These are phyloP conservation scores for Silvanus unidentatus DNA, from an alignment of 2,888 invertebrate genomes.

Conservation along the genomic window DNA sequence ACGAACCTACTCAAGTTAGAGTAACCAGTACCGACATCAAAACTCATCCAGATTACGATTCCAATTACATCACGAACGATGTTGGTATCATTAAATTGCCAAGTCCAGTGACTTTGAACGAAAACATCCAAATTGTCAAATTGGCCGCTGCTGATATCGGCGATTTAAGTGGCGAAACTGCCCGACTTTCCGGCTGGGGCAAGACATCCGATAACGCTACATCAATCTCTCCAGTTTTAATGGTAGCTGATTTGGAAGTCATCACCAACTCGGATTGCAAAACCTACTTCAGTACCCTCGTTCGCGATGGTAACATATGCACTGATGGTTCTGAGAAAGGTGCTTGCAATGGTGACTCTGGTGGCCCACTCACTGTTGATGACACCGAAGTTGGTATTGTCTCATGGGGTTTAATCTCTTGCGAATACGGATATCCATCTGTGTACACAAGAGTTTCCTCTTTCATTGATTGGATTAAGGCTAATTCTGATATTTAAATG, in stretches of 20 bases:
- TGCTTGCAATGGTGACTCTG: too few species aligned
- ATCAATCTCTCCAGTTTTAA: slow-evolving; percentile 42
- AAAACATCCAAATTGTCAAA: too few species aligned
- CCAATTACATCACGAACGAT: slow-evolving; percentile 15
- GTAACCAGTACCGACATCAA: slow-evolving; percentile 11
- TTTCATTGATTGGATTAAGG: too few species aligned
- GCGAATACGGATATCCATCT: too few species aligned
- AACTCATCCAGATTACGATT: slow-evolving; percentile 19
- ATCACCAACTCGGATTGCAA: slow-evolving; percentile 46
- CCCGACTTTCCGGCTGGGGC: slow-evolving; percentile 49
- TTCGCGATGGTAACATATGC: slow-evolving; percentile 47
- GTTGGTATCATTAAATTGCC: slow-evolving; percentile 22
- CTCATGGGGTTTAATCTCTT: too few species aligned
- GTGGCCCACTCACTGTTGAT: too few species aligned
- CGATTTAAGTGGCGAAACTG: slow-evolving; percentile 39
- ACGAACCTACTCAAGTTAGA: slow-evolving; percentile 14
- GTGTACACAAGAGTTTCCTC: too few species aligned
- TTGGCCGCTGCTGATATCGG: slow-evolving; percentile 24
- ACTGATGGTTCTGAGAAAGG: too few species aligned
- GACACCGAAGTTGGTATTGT: too few species aligned
- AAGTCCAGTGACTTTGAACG: slow-evolving; percentile 10
- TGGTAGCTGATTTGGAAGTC: slow-evolving; percentile 41
- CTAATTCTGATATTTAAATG: too few species aligned
- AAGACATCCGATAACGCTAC: slow-evolving; percentile 38
- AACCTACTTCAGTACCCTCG: slow-evolving; percentile 37